Conservation (phyloP, 2,113 vertebrate genomes). For the Ginglymostoma cirratum region DNA sequence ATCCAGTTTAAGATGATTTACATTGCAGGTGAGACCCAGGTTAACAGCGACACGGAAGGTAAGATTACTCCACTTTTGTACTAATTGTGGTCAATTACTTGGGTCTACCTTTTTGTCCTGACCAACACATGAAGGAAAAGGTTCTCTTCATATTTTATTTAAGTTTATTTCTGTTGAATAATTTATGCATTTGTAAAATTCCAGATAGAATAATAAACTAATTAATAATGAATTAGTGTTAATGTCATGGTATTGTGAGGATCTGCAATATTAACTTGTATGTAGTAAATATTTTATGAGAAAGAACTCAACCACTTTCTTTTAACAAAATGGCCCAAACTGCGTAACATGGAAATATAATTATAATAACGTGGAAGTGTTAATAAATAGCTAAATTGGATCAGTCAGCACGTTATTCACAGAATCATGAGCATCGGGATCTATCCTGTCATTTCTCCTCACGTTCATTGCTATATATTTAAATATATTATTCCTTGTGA, state of each 20-base stretch:
- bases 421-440: neutral
- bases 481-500: neutral
- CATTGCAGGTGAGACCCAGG: neutral
- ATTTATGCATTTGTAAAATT: neutral
- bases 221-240: conserved; percentile 29
- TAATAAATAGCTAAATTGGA: neutral
- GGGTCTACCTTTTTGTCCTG: neutral
- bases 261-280: conserved; percentile 17
- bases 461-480: neutral
- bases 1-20: neutral
- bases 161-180: neutral
- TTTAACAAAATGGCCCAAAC: neutral
- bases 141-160: conserved; percentile 19
- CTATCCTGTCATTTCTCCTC: no score
- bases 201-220: conserved; percentile 3
- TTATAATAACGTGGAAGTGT: neutral
- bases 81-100: neutral
- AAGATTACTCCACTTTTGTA: neutral
- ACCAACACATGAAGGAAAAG: neutral
- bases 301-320: neutral
- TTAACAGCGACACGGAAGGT: neutral
- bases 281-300: neutral
- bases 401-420: neutral
- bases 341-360: neutral
- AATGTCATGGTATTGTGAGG: neutral